A percentile compares a stretch with the other conserved stretches of the same genome.
These are phyloP conservation scores for Tinamus guttatus DNA, from an alignment of 2,113 vertebrate species.

Conservation along the genomic window DNA sequence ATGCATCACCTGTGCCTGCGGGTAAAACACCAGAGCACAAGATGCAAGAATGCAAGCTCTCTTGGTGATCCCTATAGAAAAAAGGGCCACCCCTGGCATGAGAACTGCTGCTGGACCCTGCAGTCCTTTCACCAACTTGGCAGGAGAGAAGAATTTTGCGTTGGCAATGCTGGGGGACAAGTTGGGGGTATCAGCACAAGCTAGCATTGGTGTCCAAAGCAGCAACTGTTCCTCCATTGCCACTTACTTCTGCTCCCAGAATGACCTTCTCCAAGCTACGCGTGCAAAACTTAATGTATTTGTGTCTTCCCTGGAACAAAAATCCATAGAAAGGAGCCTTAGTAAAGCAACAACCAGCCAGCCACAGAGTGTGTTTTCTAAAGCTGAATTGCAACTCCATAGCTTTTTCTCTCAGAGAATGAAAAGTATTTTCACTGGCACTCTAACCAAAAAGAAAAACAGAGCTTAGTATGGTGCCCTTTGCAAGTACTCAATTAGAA, in stretches of 20 bases:
- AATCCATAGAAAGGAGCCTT: neutral
- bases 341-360: neutral
- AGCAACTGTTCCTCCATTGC: neutral
- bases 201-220: neutral
- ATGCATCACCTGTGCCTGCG: neutral
- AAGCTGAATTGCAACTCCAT: neutral
- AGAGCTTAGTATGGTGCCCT: conserved; percentile 30
- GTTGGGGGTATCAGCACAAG: neutral
- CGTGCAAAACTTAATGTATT: accelerated
- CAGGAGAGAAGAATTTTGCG: neutral
- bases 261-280: neutral
- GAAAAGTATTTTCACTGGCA: neutral
- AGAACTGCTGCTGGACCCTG: neutral
- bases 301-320: neutral
- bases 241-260: neutral
- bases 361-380: neutral
- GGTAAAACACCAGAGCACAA: neutral
- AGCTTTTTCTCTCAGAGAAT: neutral
- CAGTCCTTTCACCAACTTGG: neutral
- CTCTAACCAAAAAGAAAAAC: neutral
- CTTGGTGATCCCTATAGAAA: neutral
- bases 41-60: neutral
- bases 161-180: neutral
- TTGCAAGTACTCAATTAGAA: conserved; percentile 37
- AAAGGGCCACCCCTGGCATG: neutral